Base-by-base conservation (phyloP, 2,888 invertebrate genomes). In the Scaptomyza polygonia region DNA sequence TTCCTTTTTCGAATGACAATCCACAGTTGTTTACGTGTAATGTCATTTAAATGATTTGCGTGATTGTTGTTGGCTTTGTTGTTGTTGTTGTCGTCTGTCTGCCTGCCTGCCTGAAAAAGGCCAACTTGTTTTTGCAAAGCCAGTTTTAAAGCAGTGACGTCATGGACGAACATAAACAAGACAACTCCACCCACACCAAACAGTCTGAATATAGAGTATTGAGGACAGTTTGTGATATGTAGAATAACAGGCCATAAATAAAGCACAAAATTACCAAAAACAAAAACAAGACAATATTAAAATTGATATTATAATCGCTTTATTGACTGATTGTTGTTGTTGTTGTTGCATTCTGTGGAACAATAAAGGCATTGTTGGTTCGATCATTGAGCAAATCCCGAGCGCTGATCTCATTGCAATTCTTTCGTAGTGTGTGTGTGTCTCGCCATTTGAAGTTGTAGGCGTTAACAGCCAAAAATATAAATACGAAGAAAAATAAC, bases 1-100 rank as follows among this genome's bases (percentile, higher is more conserved):
- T n/a, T n/a, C 1, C 4, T 1, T 8, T 0, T 5, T 2, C 3
- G 27, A 5, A 14, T 42, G 40, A 18, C 42, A 62, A 54, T 62
- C 8, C 56, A 51, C 58, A 59, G 52, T 67, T 73, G 67, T 73
- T 79, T 72, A 85, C 85, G 85, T 84, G 86, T 84, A 86, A 84
- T 84, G 85, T 84, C 82, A 84, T 86, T 85, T 85, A 85, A 86
- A 82, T 85, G 84, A 82, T 86, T 75, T 78, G 75, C 79, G 74
- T 58, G 63, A 72, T 78, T 76, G 74, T 72, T 75, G 72, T 67
- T 77, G 72, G 64, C 63, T 68, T 65, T 75, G 75, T 63, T 48
- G 57, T 30, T 44, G 27, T 25, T 25, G 44, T 1, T 27, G 4
- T 27, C n/a, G 29, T 29, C 30, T 34, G 32, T 11, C 11, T 30